Evolutionary conservation across 2,888 invertebrate genomes (phyloP).

Genomic region (Tanytarsus gracilentus): DNA sequence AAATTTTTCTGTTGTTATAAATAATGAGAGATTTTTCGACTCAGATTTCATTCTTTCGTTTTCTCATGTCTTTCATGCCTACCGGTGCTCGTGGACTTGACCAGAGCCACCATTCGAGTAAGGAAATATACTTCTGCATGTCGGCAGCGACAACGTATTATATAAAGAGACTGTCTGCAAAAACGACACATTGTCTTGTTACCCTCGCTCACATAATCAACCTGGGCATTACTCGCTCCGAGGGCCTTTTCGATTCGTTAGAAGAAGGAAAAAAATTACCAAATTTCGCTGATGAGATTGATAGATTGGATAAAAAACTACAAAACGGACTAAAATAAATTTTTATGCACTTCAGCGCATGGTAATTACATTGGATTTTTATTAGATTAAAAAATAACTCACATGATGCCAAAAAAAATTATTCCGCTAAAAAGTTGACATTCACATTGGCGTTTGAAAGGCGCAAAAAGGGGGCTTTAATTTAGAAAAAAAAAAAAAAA

Average conservation of each 20-base stretch:
- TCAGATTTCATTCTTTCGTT: conserved; percentile 2
- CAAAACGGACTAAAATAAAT: not conserved
- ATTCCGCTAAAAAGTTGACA: too few species aligned
- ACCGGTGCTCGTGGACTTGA: conserved; percentile 9
- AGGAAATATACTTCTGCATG: not conserved
- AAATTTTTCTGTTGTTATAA: conserved; percentile 28
- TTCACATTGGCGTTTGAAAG: too few species aligned
- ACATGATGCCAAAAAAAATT: too few species aligned
- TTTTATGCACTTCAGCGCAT: too few species aligned
- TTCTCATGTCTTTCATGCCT: conserved; percentile 4
- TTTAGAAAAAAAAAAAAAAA: too few species aligned
- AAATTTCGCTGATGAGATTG: not conserved
- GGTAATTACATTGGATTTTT: too few species aligned
- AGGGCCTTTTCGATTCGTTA: conserved; percentile 12
- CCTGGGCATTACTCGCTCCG: conserved; percentile 13
- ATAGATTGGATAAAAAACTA: too few species aligned
- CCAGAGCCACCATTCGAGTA: not conserved
- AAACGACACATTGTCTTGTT: conserved; percentile 26
- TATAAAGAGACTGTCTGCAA: conserved; percentile 23
- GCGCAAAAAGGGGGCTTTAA: too few species aligned
- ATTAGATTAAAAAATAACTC: too few species aligned
- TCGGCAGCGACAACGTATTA: conserved; percentile 13
- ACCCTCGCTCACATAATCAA: conserved; percentile 4
- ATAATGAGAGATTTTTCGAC: conserved; percentile 26
- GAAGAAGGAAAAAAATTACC: not conserved